Conservation (phyloP, 2,113 vertebrate species). For the Macaca mulatta region DNA sequence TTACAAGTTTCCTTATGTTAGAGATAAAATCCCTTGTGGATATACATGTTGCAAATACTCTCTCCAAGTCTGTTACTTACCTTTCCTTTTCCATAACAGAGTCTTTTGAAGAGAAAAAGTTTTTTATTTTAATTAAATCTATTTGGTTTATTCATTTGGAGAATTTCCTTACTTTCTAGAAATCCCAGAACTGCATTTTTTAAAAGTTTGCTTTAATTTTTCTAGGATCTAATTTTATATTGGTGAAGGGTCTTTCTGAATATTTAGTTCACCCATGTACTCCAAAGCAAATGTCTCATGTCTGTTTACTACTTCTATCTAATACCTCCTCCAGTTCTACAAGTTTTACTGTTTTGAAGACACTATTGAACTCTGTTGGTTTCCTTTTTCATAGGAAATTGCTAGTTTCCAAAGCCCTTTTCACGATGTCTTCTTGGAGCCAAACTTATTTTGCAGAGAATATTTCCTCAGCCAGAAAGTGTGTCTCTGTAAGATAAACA, state of each 20-base stretch:
- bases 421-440: neutral
- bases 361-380: neutral
- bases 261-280: neutral
- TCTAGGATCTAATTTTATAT: neutral
- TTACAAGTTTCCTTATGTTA: neutral
- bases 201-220: neutral
- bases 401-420: neutral
- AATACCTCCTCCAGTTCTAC: neutral
- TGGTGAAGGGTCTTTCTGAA: neutral
- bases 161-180: neutral
- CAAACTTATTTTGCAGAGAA: conserved; percentile 14
- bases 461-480: neutral
- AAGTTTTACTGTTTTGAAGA: neutral
- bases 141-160: neutral
- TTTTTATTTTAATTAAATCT: neutral
- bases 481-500: conserved; percentile 53
- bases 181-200: neutral
- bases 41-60: neutral
- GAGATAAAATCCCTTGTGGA: neutral
- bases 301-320: neutral
- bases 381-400: neutral
- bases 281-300: neutral
- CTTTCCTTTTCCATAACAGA: neutral
- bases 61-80: neutral
- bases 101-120: neutral